Base-by-base conservation (phyloP, 2,113 vertebrate genomes). In the Podarcis cretensis region DNA sequence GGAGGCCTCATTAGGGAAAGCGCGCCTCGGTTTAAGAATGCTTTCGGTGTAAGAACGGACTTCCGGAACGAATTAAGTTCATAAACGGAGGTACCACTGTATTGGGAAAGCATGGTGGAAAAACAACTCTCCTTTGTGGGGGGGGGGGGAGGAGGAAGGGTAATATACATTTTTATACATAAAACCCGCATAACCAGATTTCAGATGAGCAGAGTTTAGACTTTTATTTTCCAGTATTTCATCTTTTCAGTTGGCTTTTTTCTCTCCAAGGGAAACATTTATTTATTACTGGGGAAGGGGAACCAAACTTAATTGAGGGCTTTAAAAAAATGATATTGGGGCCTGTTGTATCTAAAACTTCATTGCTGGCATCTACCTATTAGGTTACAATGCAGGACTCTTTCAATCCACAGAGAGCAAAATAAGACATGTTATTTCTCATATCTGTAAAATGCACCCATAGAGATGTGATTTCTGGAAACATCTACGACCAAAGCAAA, bases 171-270 rank as follows among this genome's bases (percentile, higher is more conserved):
- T 89, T 63, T 90, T 86, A 83, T 90, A 75, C 75, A 89, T 59
- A 76, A 87, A 73, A 90, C 87, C 84, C 82, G 88, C 92, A 96
- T 91, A 69, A 93, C 94, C 89, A 94, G 93, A 89, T 91, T 95
- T 89, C 91, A 88, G 86, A 90, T 81, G 91, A 93, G 48, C 75
- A 81, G 23, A n/a, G 66, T 83, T 92, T 95, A 84, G 91, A 1
- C 6, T 43, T 92, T 92, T 87, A 16, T 30, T 71, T 93, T 68
- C 88, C 82, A 89, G 83, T 86, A 79, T 88, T 90, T 90, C 79
- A 87, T 30, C 74, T 90, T 0, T 78, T 86, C 81, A 83, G 27
- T 84, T 10, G 84, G 63, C 18, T 63, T 25, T 81, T 83, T 84
- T 35, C 76, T 20, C 59, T 63, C 14, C 57, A 23, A 8, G n/a